Conservation (phyloP, 2,888 invertebrate genomes). For the Eugnorisma glareosa region DNA sequence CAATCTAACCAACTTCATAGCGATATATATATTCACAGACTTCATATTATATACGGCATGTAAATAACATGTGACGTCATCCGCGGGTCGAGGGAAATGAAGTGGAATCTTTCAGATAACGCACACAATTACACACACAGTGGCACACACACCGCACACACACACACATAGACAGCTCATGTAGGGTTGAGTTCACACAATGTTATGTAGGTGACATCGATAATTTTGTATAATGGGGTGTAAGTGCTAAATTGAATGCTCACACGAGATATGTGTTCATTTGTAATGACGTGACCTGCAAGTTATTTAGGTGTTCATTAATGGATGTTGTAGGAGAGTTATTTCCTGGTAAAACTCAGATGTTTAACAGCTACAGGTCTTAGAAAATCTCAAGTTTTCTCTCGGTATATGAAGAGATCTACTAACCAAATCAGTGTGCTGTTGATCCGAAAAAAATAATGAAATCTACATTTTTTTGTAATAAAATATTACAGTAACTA, state of each 20-base stretch:
- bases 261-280: conserved; percentile 74
- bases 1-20: neutral
- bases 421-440: too few species aligned
- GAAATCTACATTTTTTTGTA: neutral
- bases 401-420: too few species aligned
- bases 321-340: neutral
- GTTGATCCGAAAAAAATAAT: too few species aligned
- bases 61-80: conserved; percentile 84
- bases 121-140: conserved; percentile 79
- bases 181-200: conserved; percentile 83
- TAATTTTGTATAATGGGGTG: conserved; percentile 88
- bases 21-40: conserved; percentile 11
- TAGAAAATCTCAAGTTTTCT: neutral
- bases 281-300: conserved; percentile 70
- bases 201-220: conserved; percentile 88
- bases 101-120: conserved; percentile 90
- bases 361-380: neutral
- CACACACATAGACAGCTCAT: conserved; percentile 67
- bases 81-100: conserved; percentile 89
- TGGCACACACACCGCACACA: conserved; percentile 61
- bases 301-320: conserved; percentile 20
- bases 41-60: conserved; percentile 54
- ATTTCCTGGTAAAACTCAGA: neutral
- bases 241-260: conserved; percentile 86
- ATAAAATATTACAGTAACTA: neutral